Percentiles rank a stretch among this genome's conserved stretches.
phyloP scores from a whole-genome alignment of 1,140 invertebrate genomes.

The Caenorhabditis elegans region WBcel235 BX284604.4:12597001-12597500 shows the following conservation, averaged over 20 bases:
- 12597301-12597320: slow-evolving; percentile 46
- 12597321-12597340: slow-evolving; percentile 47
- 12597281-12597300: slow-evolving; percentile 44
- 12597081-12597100: too few relatives aligned
- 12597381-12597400: too few relatives aligned
- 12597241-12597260: slow-evolving; percentile 47
- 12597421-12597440: too few relatives aligned
- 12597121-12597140: not conserved
- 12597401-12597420: too few relatives aligned
- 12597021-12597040: not conserved
- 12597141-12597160: not conserved
- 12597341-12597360: not conserved
- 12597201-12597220: slow-evolving; percentile 64
- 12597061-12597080: too few relatives aligned
- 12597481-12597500: too few relatives aligned
- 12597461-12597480: too few relatives aligned
- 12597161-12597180: not conserved
- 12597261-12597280: slow-evolving; percentile 33
- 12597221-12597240: slow-evolving; percentile 47
- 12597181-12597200: slow-evolving; percentile 9
- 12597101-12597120: too few relatives aligned
- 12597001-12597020: not conserved
- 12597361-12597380: too few relatives aligned
- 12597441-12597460: too few relatives aligned
- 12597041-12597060: too few relatives aligned